Evolutionary conservation across 2,888 invertebrate genomes (phyloP).

Genomic region (Acleris literana): DNA sequence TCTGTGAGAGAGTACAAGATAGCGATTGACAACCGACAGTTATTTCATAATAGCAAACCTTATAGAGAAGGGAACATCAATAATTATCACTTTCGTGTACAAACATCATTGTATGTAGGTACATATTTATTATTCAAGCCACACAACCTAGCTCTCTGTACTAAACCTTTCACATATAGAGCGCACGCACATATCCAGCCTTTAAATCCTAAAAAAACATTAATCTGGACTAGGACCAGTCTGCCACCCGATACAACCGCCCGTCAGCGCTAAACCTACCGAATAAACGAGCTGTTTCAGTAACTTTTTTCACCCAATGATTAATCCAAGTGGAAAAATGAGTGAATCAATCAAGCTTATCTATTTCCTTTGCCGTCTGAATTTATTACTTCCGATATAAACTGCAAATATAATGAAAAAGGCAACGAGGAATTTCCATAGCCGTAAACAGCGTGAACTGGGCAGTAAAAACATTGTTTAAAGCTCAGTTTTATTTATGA

Average conservation of each 20-base stretch:
- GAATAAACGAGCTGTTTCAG: conserved; percentile 8
- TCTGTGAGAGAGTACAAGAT: too few species aligned
- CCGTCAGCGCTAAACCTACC: conserved; percentile 8
- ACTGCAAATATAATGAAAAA: conserved; percentile 4
- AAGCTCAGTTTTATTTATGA: neutral
- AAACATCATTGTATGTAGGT: too few species aligned
- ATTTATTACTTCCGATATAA: conserved; percentile 9
- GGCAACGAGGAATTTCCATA: neutral
- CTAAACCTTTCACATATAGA: too few species aligned
- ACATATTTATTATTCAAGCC: too few species aligned
- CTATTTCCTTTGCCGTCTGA: neutral
- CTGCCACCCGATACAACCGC: conserved; percentile 6
- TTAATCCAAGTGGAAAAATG: conserved; percentile 9
- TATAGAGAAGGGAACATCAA: too few species aligned
- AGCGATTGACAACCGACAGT: too few species aligned
- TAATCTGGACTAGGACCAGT: conserved; percentile 14
- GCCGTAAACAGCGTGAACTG: neutral
- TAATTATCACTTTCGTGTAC: too few species aligned
- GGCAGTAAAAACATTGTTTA: conserved; percentile 1
- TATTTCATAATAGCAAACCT: too few species aligned
- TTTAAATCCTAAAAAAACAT: conserved; percentile 6
- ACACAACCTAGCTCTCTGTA: too few species aligned
- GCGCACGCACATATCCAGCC: too few species aligned
- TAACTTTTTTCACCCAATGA: conserved; percentile 6
- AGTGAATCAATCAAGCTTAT: conserved; percentile 20